Base-by-base conservation (phyloP, 2,888 invertebrate species). In the Xestia xanthographa region DNA sequence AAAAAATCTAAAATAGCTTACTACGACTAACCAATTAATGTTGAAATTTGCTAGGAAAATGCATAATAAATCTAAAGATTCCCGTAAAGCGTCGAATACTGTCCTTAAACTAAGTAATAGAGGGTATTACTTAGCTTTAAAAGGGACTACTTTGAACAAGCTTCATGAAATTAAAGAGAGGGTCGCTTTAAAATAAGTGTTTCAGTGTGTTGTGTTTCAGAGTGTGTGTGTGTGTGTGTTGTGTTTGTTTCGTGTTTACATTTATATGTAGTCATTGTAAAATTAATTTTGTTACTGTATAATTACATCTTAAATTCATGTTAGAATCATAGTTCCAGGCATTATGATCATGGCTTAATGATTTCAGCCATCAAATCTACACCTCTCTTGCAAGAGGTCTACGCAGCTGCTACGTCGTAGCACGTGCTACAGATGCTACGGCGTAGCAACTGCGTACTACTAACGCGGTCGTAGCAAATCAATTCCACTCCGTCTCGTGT, bases 331-430 rank as follows among this genome's bases (percentile, higher is more conserved):
- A 41, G 22, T 72, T n/a, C 6, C 5, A 38, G 12, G 0, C 4
- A 17, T 6, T 53, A n/a, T 41, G 41, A 41, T 41, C 8, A n/a
- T 34, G 34, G 34, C 34, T 34, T 34, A 45, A 43, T 41, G 20
- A 34, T 22, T 17, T 45, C 0, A 48, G 17, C 17, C 0, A 0
- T 17, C 20, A 17, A 45, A 60, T 43, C 22, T 43, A 12, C 8
- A 17, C n/a, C 3, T 48, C 34, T 2, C 38, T 0, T 3, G 1
- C 6, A 29, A 58, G 6, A 1, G 1, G 5, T 2, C n/a, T 50
- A 70, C 80, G 48, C 26, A 26, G 8, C n/a, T 9, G 29, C 80
- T 80, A 80, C 83, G 78, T 8, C 67, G 71, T 80, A 80, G 63
- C 29, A 53, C 17, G 4, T 22, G 70, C 56, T 50, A 45, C 43